Evolutionary conservation across 1,140 invertebrate species (phyloP).

Genomic region (Drosophila neocordata): DNA sequence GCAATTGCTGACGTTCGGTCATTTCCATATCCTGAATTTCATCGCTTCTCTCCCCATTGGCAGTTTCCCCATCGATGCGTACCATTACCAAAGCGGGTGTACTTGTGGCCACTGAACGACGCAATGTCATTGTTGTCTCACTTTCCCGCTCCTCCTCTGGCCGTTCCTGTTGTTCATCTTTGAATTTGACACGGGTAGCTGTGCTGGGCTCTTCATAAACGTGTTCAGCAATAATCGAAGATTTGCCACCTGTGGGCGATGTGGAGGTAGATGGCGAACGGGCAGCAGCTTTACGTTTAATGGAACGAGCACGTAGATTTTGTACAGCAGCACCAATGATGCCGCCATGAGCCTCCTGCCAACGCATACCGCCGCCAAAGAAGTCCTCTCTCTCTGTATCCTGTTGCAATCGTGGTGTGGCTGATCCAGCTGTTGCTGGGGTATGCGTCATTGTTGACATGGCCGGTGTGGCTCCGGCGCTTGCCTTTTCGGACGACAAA

Average conservation of each 20-base stretch:
- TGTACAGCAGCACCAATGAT: slow-evolving; percentile 76
- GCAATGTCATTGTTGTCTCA: slow-evolving; percentile 20
- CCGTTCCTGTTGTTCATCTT: slow-evolving; percentile 39
- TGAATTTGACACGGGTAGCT: slow-evolving; percentile 53
- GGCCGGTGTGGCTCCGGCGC: slow-evolving; percentile 51
- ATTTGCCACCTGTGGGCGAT: slow-evolving; percentile 26
- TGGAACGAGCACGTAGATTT: slow-evolving; percentile 73
- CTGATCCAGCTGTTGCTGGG: slow-evolving; percentile 45
- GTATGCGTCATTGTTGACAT: slow-evolving; percentile 54
- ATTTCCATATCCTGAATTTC: slow-evolving; percentile 40
- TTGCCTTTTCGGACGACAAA: slow-evolving; percentile 82
- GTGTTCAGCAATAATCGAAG: slow-evolving; percentile 48
- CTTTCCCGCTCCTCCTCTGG: slow-evolving; percentile 19
- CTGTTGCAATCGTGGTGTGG: slow-evolving; percentile 30
- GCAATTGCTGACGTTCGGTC: slow-evolving; percentile 43
- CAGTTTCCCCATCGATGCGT: slow-evolving; percentile 51
- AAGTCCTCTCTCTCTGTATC: slow-evolving; percentile 47
- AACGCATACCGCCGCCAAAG: slow-evolving; percentile 65
- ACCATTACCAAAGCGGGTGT: slow-evolving; percentile 68
- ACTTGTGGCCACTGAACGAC: slow-evolving; percentile 71
- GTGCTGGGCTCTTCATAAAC: slow-evolving; percentile 67
- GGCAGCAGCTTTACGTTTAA: slow-evolving; percentile 60
- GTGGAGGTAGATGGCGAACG: slow-evolving; percentile 34
- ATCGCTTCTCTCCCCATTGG: neutral
- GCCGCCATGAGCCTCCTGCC: slow-evolving; percentile 76